A percentile compares a stretch with the other conserved stretches of the same genome.
These are phyloP conservation scores for Enhydra lutris DNA, from an alignment of 2,113 vertebrate species.

Conservation along the genomic window DNA sequence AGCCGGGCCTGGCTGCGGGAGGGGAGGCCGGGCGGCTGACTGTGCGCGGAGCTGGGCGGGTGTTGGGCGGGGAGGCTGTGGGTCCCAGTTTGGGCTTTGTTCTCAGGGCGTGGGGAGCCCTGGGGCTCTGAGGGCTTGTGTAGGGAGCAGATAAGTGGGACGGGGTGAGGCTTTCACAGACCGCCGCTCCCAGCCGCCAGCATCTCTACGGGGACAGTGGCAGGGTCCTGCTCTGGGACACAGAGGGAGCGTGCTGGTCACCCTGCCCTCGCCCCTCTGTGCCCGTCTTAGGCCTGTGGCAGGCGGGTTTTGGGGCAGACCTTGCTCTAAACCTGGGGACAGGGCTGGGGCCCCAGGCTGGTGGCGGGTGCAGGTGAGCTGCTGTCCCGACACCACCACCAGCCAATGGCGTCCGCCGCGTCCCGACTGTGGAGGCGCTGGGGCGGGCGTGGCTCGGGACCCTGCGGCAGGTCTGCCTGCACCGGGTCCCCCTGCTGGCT, in stretches of 20 bases:
- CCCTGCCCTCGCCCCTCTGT: neutral
- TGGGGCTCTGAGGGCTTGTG: neutral
- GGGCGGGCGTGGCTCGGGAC: fast-evolving
- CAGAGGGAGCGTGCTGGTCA: neutral
- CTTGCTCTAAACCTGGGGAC: neutral
- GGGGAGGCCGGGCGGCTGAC: fast-evolving
- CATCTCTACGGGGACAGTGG: neutral
- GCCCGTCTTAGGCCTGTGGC: neutral
- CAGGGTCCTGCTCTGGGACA: neutral
- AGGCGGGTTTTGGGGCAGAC: neutral
- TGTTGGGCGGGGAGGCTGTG: fast-evolving
- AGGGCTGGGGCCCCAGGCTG: neutral
- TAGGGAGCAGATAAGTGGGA: neutral
- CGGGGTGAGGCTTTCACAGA: neutral
- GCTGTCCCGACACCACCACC: neutral
- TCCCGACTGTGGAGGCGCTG: neutral
- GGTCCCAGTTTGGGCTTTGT: neutral
- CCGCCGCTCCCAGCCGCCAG: neutral
- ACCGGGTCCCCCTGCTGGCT: neutral
- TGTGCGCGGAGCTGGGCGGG: neutral
- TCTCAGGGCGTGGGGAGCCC: neutral
- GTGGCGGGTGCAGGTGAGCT: neutral
- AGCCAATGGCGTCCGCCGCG: no score
- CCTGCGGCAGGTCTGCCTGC: neutral
- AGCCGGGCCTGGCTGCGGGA: fast-evolving